Percentiles rank a stretch among this genome's conserved stretches.
These are phyloP conservation scores for Antitype chi DNA, from an alignment of 2,888 invertebrate species.

Conservation along the genomic window DNA sequence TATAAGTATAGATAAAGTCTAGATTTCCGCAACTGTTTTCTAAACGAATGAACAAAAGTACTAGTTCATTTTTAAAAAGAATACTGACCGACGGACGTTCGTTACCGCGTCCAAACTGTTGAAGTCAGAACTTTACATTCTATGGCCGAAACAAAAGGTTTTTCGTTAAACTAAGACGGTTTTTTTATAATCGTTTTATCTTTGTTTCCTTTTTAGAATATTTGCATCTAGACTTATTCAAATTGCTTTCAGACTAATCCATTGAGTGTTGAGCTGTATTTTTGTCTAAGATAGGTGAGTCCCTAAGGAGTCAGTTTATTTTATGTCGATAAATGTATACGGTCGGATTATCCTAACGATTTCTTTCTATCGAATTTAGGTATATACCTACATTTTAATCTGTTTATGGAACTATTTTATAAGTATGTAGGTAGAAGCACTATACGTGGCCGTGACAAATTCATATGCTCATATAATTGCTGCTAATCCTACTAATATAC, in stretches of 20 bases:
- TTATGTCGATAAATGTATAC: slow-evolving; percentile 8
- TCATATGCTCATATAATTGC: neutral
- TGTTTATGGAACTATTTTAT: neutral
- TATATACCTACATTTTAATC: neutral
- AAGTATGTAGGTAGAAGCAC: neutral
- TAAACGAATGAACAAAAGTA: too few species aligned
- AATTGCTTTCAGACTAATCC: slow-evolving; percentile 21
- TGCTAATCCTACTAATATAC: too few species aligned
- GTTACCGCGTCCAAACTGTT: neutral
- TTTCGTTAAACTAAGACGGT: neutral
- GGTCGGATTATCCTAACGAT: neutral
- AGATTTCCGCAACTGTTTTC: too few species aligned
- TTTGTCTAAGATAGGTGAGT: neutral
- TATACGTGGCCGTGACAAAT: neutral
- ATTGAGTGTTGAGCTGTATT: slow-evolving; percentile 5
- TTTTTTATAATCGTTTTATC: neutral
- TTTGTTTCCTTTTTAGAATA: neutral
- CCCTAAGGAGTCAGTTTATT: neutral
- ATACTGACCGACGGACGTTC: neutral
- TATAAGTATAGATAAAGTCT: too few species aligned
- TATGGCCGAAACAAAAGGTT: neutral
- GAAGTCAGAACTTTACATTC: neutral
- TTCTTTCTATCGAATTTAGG: neutral
- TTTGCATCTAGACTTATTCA: slow-evolving; percentile 2
- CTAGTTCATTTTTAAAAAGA: neutral